Percentiles rank a stretch among this genome's conserved stretches.
Evolutionary conservation across 30 jellyfish, hydroid and myxozoan genomes (phyloP).

Genomic region (Rhopilema esculentum): DNA sequence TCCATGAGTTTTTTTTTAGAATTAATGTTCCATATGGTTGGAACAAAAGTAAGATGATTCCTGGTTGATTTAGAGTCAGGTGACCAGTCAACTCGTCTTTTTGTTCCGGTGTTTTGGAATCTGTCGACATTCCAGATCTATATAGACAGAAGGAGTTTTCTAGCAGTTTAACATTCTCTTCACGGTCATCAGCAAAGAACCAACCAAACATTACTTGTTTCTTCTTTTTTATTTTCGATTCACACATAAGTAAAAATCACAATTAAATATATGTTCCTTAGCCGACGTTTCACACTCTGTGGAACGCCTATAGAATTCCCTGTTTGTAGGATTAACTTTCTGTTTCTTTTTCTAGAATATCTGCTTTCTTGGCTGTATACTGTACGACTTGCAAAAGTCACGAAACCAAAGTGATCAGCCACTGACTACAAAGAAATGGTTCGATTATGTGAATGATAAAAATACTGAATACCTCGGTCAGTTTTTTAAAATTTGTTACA

Average conservation of each 20-base stretch:
- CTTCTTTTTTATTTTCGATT: neutral
- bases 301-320: neutral
- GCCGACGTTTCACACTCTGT: no score
- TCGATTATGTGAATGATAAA: slow-evolving; percentile 22
- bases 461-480: slow-evolving; percentile 35
- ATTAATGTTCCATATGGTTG: no score
- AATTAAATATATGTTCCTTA: neutral
- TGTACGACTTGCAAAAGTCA: neutral
- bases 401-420: neutral
- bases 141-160: no score
- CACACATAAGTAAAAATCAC: neutral
- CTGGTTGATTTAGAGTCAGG: no score
- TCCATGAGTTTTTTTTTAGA: no score
- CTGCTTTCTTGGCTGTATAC: slow-evolving; percentile 34
- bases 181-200: no score
- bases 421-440: slow-evolving; percentile 30
- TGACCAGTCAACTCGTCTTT: no score
- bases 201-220: neutral
- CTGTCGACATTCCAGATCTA: no score
- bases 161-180: no score
- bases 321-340: neutral
- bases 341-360: slow-evolving; percentile 13
- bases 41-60: no score
- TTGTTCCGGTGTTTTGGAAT: no score
- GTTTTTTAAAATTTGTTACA: no score